Percentiles rank a stretch among this genome's conserved stretches.
Conservation (phyloP, 1,140 invertebrate genomes). For the Helicoverpa armigera region DNA sequence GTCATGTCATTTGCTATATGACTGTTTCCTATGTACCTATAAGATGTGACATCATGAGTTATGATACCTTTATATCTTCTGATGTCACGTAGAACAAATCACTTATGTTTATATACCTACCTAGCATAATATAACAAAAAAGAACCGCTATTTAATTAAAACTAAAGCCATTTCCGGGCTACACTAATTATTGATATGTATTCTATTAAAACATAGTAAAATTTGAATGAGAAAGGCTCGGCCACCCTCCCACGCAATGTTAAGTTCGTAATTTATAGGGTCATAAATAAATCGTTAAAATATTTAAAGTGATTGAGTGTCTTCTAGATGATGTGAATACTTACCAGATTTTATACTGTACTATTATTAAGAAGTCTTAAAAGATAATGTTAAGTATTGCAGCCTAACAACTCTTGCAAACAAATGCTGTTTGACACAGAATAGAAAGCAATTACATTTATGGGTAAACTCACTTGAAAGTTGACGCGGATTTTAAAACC, state of each 20-base stretch:
- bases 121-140: neutral
- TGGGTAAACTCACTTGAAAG: neutral
- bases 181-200: constrained; percentile 22
- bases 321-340: too few relatives aligned
- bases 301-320: too few relatives aligned
- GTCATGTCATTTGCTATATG: constrained; percentile 27
- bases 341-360: too few relatives aligned
- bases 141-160: constrained; percentile 25
- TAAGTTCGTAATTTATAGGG: constrained; percentile 15
- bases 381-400: too few relatives aligned
- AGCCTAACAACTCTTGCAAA: neutral
- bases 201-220: constrained; percentile 15
- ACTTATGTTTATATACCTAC: neutral
- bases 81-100: constrained; percentile 19
- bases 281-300: constrained; percentile 18
- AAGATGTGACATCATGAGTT: constrained; percentile 33
- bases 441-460: neutral
- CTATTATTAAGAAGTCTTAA: too few relatives aligned
- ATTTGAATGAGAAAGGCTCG: constrained; percentile 21
- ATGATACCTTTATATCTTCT: constrained; percentile 8
- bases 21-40: constrained; percentile 25
- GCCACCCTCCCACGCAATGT: constrained; percentile 16
- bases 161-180: constrained; percentile 7
- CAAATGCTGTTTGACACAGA: neutral
- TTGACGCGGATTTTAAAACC: neutral